A percentile compares a stretch with the other conserved stretches of the same genome.
These are phyloP conservation scores for Channa argus DNA, from an alignment of 2,113 vertebrate genomes.

Conservation along the genomic window DNA sequence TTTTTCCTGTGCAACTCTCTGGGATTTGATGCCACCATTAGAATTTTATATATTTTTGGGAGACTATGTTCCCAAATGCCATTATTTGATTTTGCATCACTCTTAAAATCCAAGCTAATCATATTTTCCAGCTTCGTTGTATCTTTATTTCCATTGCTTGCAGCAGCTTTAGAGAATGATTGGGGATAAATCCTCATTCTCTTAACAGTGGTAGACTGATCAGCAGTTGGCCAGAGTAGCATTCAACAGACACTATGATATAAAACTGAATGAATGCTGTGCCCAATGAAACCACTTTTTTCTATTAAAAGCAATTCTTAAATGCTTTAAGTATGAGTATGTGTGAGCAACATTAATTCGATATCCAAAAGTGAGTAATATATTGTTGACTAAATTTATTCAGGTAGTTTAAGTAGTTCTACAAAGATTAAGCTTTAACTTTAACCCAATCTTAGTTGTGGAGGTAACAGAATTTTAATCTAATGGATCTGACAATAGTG, in stretches of 20 bases:
- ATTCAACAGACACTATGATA: too few species aligned
- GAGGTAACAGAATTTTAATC: background rate
- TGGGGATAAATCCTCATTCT: too few species aligned
- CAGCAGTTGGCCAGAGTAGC: too few species aligned
- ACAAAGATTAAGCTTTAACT: background rate
- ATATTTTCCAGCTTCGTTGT: too few species aligned
- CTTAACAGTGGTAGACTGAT: too few species aligned
- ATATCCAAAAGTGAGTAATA: background rate
- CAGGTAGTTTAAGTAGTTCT: background rate
- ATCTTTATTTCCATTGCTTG: too few species aligned
- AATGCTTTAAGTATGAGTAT: background rate
- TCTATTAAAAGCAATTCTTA: background rate
- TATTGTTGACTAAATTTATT: background rate
- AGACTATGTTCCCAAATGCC: background rate
- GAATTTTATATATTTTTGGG: constrained; percentile 3
- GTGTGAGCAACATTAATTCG: background rate
- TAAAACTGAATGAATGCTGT: too few species aligned
- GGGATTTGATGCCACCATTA: constrained; percentile 12
- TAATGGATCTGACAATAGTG: background rate
- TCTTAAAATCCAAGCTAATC: too few species aligned
- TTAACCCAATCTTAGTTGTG: background rate
- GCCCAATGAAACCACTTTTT: too few species aligned
- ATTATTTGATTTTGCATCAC: too few species aligned
- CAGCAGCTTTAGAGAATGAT: too few species aligned
- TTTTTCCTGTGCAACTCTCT: background rate